phyloP scores from a whole-genome alignment of 1,140 invertebrate species.

The Anoplophora glabripennis region DNA sequence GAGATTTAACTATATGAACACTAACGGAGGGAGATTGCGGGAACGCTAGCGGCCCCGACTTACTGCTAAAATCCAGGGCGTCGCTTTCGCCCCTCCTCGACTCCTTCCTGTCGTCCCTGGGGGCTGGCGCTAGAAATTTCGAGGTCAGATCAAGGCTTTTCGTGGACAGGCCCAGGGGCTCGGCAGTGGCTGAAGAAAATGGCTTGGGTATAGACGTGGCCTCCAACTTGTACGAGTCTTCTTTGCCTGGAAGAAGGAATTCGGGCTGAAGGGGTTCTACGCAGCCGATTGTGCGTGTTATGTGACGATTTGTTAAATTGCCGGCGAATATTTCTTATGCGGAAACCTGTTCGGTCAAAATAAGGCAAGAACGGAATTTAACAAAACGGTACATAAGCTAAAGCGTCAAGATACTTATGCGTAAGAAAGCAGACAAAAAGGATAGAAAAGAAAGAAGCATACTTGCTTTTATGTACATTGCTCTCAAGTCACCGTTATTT shows the following conservation, averaged over 20 bases:
- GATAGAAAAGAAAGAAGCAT: too few relatives aligned
- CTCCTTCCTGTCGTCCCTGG: slow-evolving; percentile 37
- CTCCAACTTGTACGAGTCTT: background rate
- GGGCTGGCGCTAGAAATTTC: slow-evolving; percentile 40
- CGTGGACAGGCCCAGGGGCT: slow-evolving; percentile 29
- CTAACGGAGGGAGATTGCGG: slow-evolving; percentile 68
- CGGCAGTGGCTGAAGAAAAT: slow-evolving; percentile 13
- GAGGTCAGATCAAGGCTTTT: slow-evolving; percentile 32
- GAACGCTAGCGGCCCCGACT: slow-evolving; percentile 41
- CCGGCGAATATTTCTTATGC: too few relatives aligned
- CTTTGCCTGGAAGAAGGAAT: slow-evolving; percentile 2
- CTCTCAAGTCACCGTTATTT: too few relatives aligned
- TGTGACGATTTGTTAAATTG: too few relatives aligned
- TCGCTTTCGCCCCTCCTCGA: slow-evolving; percentile 26
- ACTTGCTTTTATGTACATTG: too few relatives aligned
- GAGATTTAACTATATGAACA: slow-evolving; percentile 76
- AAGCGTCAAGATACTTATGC: too few relatives aligned
- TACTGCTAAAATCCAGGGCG: slow-evolving; percentile 41
- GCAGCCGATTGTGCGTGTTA: too few relatives aligned
- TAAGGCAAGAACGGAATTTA: too few relatives aligned
- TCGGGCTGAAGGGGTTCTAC: too few relatives aligned
- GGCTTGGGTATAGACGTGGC: slow-evolving; percentile 15
- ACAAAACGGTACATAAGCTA: too few relatives aligned
- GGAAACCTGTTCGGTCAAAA: too few relatives aligned
- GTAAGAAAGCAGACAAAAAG: too few relatives aligned